Evolutionary conservation across 2,888 invertebrate genomes (phyloP).

Genomic region (Crematogaster levior): DNA sequence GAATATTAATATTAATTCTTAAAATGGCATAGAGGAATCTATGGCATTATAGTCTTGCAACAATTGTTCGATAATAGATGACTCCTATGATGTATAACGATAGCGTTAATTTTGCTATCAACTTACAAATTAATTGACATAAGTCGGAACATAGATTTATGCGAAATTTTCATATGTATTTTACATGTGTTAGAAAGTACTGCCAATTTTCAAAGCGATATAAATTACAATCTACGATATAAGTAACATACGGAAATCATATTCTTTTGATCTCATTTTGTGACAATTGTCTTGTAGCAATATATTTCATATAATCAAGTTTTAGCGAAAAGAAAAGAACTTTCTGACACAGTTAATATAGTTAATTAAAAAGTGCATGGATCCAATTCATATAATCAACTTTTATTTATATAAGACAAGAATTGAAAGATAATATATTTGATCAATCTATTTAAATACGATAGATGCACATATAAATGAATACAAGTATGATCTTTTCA

Average conservation of each 20-base stretch:
- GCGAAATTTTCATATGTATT: slow-evolving; percentile 11
- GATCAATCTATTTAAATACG: slow-evolving; percentile 13
- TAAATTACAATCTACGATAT: slow-evolving; percentile 1
- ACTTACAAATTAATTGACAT: slow-evolving; percentile 5
- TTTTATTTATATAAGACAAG: not conserved
- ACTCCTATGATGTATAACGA: not conserved
- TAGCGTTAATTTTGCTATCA: slow-evolving; percentile 24
- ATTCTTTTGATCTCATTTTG: not conserved
- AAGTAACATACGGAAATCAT: not conserved
- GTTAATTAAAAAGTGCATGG: not conserved
- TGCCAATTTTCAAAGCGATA: slow-evolving; percentile 20
- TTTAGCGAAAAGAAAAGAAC: not conserved
- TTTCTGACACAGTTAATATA: not conserved
- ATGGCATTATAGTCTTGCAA: slow-evolving; percentile 8
- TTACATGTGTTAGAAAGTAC: slow-evolving; percentile 24
- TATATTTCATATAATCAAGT: not conserved
- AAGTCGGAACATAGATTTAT: not conserved
- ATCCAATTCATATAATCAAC: not conserved
- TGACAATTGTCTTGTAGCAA: no score
- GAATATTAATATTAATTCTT: slow-evolving; percentile 14
- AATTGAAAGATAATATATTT: slow-evolving; percentile 17
- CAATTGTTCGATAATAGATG: slow-evolving; percentile 44
- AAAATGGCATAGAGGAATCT: not conserved
- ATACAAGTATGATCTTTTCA: slow-evolving; percentile 4
- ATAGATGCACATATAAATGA: not conserved